Evolutionary conservation across 1,140 invertebrate genomes (phyloP).

Genomic region (Sinella curviseta): DNA sequence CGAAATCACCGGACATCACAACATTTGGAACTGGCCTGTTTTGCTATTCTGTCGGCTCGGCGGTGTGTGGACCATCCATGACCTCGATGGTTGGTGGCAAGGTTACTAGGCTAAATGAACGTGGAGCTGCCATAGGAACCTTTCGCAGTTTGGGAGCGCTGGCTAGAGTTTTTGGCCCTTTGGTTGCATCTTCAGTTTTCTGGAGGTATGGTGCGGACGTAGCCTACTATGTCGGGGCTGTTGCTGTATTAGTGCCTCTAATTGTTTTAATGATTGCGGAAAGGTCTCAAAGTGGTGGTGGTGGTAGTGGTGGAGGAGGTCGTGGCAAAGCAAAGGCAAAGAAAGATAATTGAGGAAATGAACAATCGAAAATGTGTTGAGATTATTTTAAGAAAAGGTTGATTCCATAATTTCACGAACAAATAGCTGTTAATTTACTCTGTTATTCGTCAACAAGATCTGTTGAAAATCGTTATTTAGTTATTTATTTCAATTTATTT

Average conservation of each 20-base stretch:
- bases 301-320: background rate
- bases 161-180: constrained; percentile 85
- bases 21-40: constrained; percentile 35
- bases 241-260: constrained; percentile 49
- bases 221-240: constrained; percentile 50
- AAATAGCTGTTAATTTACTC: no score
- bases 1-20: constrained; percentile 25
- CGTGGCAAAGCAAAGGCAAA: background rate
- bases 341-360: background rate
- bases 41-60: constrained; percentile 59
- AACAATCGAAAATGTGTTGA: no score
- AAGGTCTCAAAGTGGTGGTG: background rate
- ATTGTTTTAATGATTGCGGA: constrained; percentile 34
- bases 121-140: constrained; percentile 88
- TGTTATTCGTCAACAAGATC: no score
- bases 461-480: no score
- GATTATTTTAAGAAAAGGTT: background rate
- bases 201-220: constrained; percentile 50
- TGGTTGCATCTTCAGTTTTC: constrained; percentile 68
- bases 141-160: constrained; percentile 91
- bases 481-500: no score
- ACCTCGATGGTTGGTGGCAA: constrained; percentile 80
- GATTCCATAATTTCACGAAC: background rate
- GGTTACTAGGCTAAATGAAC: constrained; percentile 78
- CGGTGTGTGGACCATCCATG: constrained; percentile 86